Conservation (phyloP, 2,113 vertebrate genomes). For the Argyrosomus japonicus region DNA sequence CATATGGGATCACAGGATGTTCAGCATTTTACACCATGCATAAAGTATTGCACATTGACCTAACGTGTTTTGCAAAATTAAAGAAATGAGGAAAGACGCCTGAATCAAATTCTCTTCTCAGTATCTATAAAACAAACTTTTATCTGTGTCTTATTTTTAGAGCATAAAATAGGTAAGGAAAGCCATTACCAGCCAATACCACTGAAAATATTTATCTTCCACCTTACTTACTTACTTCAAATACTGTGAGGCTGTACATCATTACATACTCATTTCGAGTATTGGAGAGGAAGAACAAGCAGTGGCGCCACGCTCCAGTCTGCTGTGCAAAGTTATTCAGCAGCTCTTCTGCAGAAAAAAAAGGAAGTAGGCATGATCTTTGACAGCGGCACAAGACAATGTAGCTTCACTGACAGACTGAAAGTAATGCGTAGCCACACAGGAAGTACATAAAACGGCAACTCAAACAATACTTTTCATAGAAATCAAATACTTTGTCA, state of each 20-base stretch:
- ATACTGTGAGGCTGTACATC: constrained; percentile 99
- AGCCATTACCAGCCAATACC: background rate
- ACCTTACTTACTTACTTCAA: constrained; percentile 91
- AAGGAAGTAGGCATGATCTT: constrained; percentile 63
- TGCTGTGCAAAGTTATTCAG: constrained; percentile 99
- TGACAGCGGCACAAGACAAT: constrained; percentile 20
- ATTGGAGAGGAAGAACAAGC: constrained; percentile 97
- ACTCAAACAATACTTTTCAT: background rate
- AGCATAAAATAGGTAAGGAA: background rate
- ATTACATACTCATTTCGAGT: constrained; percentile 98
- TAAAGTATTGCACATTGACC: background rate
- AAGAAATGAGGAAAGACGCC: background rate
- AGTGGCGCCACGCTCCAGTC: constrained; percentile 97
- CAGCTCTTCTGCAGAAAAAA: constrained; percentile 91
- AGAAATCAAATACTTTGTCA: constrained; percentile 6
- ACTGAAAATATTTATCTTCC: background rate
- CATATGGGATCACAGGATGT: background rate
- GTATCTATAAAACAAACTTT: background rate
- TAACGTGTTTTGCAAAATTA: background rate
- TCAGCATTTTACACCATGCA: background rate
- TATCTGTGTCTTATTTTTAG: background rate
- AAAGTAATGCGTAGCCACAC: constrained; percentile 50
- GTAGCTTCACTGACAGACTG: constrained; percentile 27
- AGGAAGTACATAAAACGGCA: constrained; percentile 53
- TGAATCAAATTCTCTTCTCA: constrained; percentile 12